phyloP scores from a whole-genome alignment of 2,888 invertebrate genomes.

The Apodemia mormo region DNA sequence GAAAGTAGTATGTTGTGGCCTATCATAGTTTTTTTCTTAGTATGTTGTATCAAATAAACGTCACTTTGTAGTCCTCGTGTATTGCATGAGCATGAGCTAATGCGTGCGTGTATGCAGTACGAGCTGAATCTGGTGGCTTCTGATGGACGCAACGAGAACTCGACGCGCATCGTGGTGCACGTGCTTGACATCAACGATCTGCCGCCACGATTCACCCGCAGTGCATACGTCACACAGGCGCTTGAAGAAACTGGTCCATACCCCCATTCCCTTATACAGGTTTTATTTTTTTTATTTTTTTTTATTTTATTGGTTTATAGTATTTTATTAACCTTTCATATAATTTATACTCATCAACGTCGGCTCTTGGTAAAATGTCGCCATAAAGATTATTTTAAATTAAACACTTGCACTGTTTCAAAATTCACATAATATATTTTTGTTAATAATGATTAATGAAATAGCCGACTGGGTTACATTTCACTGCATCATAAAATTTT shows the following conservation, averaged over 20 bases:
- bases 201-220: constrained; percentile 89
- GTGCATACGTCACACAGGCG: constrained; percentile 86
- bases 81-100: constrained; percentile 75
- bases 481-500: too few relatives aligned
- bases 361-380: too few relatives aligned
- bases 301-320: constrained; percentile 35
- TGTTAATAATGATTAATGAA: too few relatives aligned
- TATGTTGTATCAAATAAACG: background rate
- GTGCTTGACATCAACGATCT: constrained; percentile 95
- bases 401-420: too few relatives aligned
- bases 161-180: constrained; percentile 90
- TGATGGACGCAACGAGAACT: constrained; percentile 94
- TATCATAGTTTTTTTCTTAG: background rate
- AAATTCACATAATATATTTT: too few relatives aligned
- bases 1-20: background rate
- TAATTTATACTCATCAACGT: too few relatives aligned
- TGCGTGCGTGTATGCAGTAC: constrained; percentile 84
- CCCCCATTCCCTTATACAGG: constrained; percentile 87
- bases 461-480: too few relatives aligned
- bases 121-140: constrained; percentile 94
- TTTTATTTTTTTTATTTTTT: constrained; percentile 68
- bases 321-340: background rate
- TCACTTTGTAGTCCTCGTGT: constrained; percentile 36
- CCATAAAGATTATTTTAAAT: too few relatives aligned
- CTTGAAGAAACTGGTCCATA: constrained; percentile 90